A percentile compares a stretch with the other conserved stretches of the same genome.
phyloP scores from a whole-genome alignment of 2,888 invertebrate species.

The Rhodophaea formosa region DNA sequence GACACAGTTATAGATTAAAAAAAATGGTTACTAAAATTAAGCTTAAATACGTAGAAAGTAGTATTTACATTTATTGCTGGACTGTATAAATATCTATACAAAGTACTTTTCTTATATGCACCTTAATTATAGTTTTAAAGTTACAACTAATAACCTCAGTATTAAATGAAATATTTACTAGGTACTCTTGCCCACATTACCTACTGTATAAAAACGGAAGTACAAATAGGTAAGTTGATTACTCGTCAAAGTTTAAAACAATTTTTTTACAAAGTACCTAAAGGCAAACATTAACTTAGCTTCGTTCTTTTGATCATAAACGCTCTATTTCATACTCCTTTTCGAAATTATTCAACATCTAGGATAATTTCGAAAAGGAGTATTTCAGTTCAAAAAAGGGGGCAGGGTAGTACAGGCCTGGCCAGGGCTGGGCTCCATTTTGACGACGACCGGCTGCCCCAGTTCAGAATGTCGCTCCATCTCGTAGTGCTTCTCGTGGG shows the following conservation, averaged over 20 bases:
- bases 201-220: not conserved
- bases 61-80: constrained; percentile 18
- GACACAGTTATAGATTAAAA: not conserved
- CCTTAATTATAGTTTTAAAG: not conserved
- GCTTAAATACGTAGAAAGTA: constrained; percentile 18
- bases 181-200: not conserved
- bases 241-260: not conserved
- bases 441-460: constrained; percentile 74
- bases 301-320: not conserved
- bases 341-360: constrained; percentile 70
- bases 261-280: not conserved
- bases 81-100: constrained; percentile 16
- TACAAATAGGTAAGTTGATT: not conserved
- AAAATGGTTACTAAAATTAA: constrained; percentile 19
- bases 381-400: constrained; percentile 89
- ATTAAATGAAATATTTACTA: constrained; percentile 1
- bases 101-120: not conserved
- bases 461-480: constrained; percentile 69
- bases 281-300: not conserved
- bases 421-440: constrained; percentile 80
- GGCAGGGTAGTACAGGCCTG: constrained; percentile 86
- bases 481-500: constrained; percentile 73
- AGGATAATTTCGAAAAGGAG: constrained; percentile 81
- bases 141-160: not conserved
- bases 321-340: constrained; percentile 63